Percentiles rank a stretch among this genome's conserved stretches.
These are phyloP conservation scores for Loriculus beryllinus DNA, from an alignment of 2,797 vertebrate genomes.

Conservation along the genomic window DNA sequence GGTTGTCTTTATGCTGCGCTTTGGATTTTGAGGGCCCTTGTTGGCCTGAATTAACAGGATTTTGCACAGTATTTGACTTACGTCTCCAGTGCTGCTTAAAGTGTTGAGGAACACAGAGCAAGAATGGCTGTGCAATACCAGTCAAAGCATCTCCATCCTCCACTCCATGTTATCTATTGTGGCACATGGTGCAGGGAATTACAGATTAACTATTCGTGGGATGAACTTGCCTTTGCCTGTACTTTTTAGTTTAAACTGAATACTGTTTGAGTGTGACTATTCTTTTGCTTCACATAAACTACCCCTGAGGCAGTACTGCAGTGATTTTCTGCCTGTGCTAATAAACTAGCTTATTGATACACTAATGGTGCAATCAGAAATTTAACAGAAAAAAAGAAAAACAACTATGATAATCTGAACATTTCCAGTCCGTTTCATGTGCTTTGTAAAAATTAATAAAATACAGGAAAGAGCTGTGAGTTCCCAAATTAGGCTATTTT, in stretches of 20 bases:
- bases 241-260: background rate
- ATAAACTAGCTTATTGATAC: background rate
- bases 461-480: background rate
- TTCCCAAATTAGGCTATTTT: background rate
- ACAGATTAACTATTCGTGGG: background rate
- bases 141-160: background rate
- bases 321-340: background rate
- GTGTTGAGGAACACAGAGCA: background rate
- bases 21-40: background rate
- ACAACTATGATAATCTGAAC: background rate
- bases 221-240: background rate
- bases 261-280: background rate
- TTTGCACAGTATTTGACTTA: background rate
- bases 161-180: background rate
- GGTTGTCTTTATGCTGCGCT: background rate
- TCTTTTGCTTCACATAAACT: background rate
- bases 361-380: background rate
- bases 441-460: background rate
- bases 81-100: background rate
- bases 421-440: background rate
- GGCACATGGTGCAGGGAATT: accelerated
- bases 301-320: background rate
- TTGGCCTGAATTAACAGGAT: background rate
- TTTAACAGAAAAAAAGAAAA: background rate
- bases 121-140: background rate